A percentile compares a stretch with the other conserved stretches of the same genome.
These are phyloP conservation scores for Callosobruchus maculatus DNA, from an alignment of 2,888 invertebrate genomes.

Conservation along the genomic window DNA sequence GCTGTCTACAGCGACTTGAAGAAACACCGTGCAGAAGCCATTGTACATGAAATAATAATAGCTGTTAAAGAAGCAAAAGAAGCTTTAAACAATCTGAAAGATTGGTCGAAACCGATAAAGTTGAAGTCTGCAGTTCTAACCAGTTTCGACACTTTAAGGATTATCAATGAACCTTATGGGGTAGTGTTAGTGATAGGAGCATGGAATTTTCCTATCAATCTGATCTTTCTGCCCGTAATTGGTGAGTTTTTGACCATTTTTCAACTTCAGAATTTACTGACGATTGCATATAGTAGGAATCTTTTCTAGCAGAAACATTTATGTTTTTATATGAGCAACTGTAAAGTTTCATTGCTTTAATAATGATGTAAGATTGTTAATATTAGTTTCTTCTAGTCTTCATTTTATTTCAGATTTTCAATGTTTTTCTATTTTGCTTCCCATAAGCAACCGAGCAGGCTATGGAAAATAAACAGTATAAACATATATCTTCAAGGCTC, in stretches of 20 bases:
- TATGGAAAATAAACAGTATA: too few relatives aligned
- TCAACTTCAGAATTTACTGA: too few relatives aligned
- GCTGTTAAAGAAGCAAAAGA: slow-evolving; percentile 69
- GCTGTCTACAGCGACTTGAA: slow-evolving; percentile 62
- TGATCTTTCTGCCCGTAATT: slow-evolving; percentile 70
- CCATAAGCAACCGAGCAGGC: too few relatives aligned
- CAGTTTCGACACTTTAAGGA: slow-evolving; percentile 66
- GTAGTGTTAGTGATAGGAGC: slow-evolving; percentile 86
- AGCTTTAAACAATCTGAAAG: slow-evolving; percentile 65
- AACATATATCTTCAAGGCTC: too few relatives aligned
- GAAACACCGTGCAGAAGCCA: slow-evolving; percentile 75
- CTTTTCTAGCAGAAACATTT: too few relatives aligned
- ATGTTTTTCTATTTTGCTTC: too few relatives aligned
- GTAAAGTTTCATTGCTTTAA: too few relatives aligned
- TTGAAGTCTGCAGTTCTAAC: slow-evolving; percentile 68
- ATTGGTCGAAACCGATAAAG: slow-evolving; percentile 74
- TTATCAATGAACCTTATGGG: slow-evolving; percentile 88
- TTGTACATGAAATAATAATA: slow-evolving; percentile 72
- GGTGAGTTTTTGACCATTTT: slow-evolving; percentile 47
- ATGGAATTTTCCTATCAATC: slow-evolving; percentile 95
- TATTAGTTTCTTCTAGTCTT: too few relatives aligned
- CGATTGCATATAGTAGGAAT: too few relatives aligned
- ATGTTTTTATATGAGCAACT: too few relatives aligned
- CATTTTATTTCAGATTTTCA: too few relatives aligned
- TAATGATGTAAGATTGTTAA: too few relatives aligned